Percentiles rank a stretch among this genome's conserved stretches.
These are phyloP conservation scores for Chironomus tepperi DNA, from an alignment of 1,140 invertebrate genomes.

Conservation along the genomic window DNA sequence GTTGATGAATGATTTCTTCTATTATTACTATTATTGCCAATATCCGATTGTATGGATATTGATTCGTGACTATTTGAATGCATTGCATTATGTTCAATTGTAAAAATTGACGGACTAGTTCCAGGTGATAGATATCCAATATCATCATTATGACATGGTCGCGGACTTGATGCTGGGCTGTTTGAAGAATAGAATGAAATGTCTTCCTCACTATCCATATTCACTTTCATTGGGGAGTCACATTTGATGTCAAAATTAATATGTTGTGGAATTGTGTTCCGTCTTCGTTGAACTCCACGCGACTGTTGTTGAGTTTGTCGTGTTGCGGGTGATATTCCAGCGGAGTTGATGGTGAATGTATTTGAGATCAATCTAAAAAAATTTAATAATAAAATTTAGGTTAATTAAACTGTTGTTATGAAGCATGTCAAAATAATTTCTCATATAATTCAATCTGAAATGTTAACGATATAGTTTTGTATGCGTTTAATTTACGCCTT, in stretches of 20 bases:
- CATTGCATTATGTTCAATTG: constrained; percentile 29
- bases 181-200: constrained; percentile 28
- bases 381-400: constrained; percentile 26
- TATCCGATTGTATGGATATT: constrained; percentile 52
- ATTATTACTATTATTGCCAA: constrained; percentile 37
- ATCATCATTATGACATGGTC: constrained; percentile 29
- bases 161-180: constrained; percentile 31
- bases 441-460: not conserved
- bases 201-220: constrained; percentile 28
- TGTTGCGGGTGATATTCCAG: constrained; percentile 31
- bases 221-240: constrained; percentile 25
- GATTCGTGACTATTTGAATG: constrained; percentile 38
- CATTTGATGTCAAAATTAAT: constrained; percentile 25
- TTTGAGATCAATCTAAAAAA: constrained; percentile 41
- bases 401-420: not conserved
- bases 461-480: not conserved
- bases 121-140: constrained; percentile 34
- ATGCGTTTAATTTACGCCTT: not conserved
- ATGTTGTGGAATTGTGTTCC: not conserved
- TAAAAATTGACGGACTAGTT: constrained; percentile 35
- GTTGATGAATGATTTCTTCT: constrained; percentile 28
- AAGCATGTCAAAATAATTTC: too few species aligned
- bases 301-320: constrained; percentile 28
- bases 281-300: constrained; percentile 37
- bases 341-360: constrained; percentile 38